phyloP scores from a whole-genome alignment of 2,888 invertebrate genomes.

The Platycheirus albimanus region DNA sequence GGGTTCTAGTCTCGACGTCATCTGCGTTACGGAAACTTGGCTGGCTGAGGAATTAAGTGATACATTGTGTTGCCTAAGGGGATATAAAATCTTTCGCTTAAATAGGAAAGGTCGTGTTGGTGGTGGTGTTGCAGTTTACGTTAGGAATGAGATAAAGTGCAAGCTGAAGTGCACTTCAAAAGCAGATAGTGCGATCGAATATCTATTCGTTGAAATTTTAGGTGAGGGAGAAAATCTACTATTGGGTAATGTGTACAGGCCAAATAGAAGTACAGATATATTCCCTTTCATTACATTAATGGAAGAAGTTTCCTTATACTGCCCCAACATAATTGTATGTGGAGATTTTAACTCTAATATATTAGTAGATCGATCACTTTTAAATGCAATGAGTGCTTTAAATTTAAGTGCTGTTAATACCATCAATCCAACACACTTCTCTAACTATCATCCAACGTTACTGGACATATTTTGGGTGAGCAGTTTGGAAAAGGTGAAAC shows the following conservation, averaged over 20 bases:
- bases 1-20: neutral
- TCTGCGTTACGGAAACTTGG: constrained; percentile 12
- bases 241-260: neutral
- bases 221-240: neutral
- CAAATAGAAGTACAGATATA: neutral
- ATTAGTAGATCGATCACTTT: neutral
- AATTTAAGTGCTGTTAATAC: neutral
- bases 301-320: neutral
- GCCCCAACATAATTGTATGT: neutral
- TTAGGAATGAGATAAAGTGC: neutral
- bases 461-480: neutral
- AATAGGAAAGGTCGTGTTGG: constrained; percentile 3
- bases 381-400: neutral
- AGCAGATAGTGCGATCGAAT: neutral
- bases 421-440: constrained; percentile 5
- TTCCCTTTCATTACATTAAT: neutral
- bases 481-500: neutral
- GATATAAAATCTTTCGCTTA: neutral
- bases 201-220: neutral
- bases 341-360: neutral
- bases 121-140: neutral
- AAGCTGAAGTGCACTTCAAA: neutral
- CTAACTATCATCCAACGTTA: neutral
- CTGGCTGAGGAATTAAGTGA: neutral
- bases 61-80: neutral